A percentile compares a stretch with the other conserved stretches of the same genome.
phyloP scores from a whole-genome alignment of 2,113 vertebrate species.

The Marmota flaviventris region DNA sequence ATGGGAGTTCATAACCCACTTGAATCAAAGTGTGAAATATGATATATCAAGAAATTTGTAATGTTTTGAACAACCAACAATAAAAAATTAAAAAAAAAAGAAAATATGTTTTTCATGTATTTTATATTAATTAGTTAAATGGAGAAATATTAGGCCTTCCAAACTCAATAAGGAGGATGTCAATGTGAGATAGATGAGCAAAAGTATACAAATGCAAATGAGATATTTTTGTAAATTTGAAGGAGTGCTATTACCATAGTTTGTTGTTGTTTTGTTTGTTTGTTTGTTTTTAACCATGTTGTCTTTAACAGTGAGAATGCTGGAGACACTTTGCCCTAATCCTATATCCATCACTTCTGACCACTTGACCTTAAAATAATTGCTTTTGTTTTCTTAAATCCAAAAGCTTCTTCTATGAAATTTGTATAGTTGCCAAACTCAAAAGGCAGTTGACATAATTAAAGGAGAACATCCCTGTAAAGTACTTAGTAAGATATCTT shows the following conservation, averaged over 20 bases:
- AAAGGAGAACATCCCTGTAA: background rate
- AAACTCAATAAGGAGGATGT: background rate
- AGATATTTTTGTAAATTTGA: background rate
- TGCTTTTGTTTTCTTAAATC: constrained; percentile 18
- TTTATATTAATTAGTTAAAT: background rate
- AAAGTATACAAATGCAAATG: background rate
- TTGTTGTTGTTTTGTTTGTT: background rate
- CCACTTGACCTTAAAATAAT: background rate
- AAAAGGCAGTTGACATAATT: background rate
- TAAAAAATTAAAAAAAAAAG: too few species aligned
- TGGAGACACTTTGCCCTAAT: background rate
- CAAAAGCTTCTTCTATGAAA: background rate
- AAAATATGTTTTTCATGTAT: constrained; percentile 8
- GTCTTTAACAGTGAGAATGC: background rate
- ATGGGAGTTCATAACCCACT: too few species aligned
- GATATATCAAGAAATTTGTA: too few species aligned
- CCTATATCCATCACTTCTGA: background rate
- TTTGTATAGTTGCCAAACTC: background rate
- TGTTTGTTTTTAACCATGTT: too few species aligned
- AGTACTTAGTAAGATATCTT: background rate
- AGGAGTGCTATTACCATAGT: background rate
- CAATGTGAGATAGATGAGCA: background rate
- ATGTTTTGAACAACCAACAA: too few species aligned
- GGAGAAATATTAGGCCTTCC: background rate
- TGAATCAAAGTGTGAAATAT: too few species aligned